Evolutionary conservation across 2,113 vertebrate genomes (phyloP).

Genomic region (Alligator mississippiensis): DNA sequence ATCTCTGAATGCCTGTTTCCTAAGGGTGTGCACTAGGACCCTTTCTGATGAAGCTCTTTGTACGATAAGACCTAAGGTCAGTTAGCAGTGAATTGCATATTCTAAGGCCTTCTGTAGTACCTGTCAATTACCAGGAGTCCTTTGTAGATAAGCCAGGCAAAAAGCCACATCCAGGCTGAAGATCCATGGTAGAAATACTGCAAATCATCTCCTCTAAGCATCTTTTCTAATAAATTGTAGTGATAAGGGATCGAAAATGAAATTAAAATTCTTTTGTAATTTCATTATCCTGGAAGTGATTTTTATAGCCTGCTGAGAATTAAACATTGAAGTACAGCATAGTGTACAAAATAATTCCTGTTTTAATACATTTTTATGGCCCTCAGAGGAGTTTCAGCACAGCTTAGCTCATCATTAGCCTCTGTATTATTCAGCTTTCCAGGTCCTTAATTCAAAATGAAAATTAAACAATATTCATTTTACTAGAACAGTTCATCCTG

Average conservation of each 20-base stretch:
- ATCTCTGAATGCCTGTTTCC: background rate
- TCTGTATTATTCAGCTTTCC: slow-evolving; percentile 75
- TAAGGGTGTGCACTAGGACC: background rate
- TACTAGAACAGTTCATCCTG: slow-evolving; percentile 61
- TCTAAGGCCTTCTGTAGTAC: slow-evolving; percentile 12
- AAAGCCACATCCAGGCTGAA: background rate
- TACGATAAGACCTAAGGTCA: background rate
- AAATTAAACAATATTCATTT: slow-evolving; percentile 82
- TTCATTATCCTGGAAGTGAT: slow-evolving; percentile 78
- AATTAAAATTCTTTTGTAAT: slow-evolving; percentile 82
- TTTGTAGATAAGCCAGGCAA: slow-evolving; percentile 31
- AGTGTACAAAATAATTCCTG: slow-evolving; percentile 82
- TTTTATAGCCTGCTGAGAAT: slow-evolving; percentile 78
- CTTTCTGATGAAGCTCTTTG: background rate
- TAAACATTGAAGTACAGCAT: slow-evolving; percentile 65
- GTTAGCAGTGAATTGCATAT: background rate
- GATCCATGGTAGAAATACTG: slow-evolving; percentile 18
- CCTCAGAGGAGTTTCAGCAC: slow-evolving; percentile 69
- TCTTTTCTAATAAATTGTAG: slow-evolving; percentile 73
- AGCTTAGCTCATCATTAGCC: slow-evolving; percentile 70
- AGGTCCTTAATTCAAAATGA: slow-evolving; percentile 79
- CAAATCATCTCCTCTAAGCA: slow-evolving; percentile 51
- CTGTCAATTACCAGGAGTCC: background rate
- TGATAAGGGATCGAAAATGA: slow-evolving; percentile 74
- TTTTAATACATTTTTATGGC: slow-evolving; percentile 77